A percentile compares a stretch with the other conserved stretches of the same genome.
Evolutionary conservation across 2,888 invertebrate species (phyloP).

Genomic region (Tachina grossa): DNA sequence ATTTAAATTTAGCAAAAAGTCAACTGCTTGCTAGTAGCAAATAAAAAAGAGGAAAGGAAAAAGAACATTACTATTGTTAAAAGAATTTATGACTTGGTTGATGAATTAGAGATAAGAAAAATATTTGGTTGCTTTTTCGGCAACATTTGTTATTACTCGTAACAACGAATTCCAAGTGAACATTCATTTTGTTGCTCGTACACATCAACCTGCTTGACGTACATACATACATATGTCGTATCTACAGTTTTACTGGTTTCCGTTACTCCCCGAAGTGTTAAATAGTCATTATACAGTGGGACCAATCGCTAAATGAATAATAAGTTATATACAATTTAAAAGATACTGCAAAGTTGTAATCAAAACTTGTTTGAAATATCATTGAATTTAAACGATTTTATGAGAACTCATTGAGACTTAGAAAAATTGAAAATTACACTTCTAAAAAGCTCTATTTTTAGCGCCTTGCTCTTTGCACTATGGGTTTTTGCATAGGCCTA

Average conservation of each 20-base stretch:
- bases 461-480: no score
- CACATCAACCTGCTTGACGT: neutral
- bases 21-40: neutral
- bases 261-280: neutral
- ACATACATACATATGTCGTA: no score
- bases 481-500: no score
- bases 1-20: neutral
- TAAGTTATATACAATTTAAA: no score
- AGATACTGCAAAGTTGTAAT: no score
- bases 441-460: no score
- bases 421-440: no score
- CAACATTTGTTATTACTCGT: neutral
- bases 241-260: neutral
- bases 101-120: slow-evolving; percentile 62
- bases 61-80: neutral
- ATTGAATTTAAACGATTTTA: no score
- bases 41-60: neutral
- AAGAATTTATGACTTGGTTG: slow-evolving; percentile 62
- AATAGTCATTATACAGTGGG: neutral
- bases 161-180: neutral
- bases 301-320: no score
- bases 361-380: no score
- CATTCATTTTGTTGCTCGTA: neutral
- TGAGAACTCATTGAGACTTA: no score
- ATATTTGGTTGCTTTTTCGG: slow-evolving; percentile 1